phyloP scores from a whole-genome alignment of 1,140 invertebrate genomes.

The Anthonomus grandis region DNA sequence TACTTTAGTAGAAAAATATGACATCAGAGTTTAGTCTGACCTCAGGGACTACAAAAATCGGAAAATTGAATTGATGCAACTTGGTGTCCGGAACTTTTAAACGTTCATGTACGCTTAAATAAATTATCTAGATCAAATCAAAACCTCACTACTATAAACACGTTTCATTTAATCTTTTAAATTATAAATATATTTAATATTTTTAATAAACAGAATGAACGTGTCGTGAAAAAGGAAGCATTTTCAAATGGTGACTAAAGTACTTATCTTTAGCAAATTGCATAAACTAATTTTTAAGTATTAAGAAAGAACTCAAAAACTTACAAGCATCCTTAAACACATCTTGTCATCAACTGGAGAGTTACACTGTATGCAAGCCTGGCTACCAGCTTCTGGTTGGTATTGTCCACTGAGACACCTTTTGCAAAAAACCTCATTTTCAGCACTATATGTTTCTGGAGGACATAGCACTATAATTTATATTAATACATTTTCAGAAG shows the following conservation, averaged over 20 bases:
- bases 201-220: background rate
- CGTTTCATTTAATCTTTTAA: background rate
- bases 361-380: conserved; percentile 36
- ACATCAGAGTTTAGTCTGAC: too few species aligned
- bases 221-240: background rate
- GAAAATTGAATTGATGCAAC: too few species aligned
- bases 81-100: too few species aligned
- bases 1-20: too few species aligned
- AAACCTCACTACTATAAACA: background rate
- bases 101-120: too few species aligned
- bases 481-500: background rate
- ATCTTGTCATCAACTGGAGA: conserved; percentile 41
- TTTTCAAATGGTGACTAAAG: background rate
- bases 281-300: background rate
- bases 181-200: background rate
- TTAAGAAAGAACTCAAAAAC: conserved; percentile 6
- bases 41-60: too few species aligned
- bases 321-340: conserved; percentile 41
- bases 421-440: conserved; percentile 36
- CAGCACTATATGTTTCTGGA: conserved; percentile 38
- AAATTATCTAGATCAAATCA: too few species aligned
- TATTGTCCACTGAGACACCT: conserved; percentile 40
- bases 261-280: background rate
- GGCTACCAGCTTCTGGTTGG: conserved; percentile 40
- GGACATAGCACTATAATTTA: conserved; percentile 40